Percentiles rank a stretch among this genome's conserved stretches.
Conservation (phyloP, 2,797 vertebrate species). For the Alauda arvensis region DNA sequence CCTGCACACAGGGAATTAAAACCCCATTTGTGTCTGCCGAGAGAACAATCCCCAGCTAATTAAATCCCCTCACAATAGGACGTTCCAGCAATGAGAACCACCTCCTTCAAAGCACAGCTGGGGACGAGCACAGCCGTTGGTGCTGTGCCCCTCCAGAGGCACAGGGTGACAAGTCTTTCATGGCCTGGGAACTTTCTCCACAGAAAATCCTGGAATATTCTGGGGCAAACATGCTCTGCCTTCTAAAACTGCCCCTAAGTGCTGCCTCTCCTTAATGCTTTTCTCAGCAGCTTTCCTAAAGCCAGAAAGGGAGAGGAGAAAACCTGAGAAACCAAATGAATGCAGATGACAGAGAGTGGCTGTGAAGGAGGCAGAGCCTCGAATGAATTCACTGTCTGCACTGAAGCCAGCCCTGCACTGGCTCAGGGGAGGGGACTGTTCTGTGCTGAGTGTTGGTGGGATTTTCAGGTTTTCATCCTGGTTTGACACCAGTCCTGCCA, state of each 20-base stretch:
- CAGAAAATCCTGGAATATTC: not conserved
- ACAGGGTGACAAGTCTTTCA: not conserved
- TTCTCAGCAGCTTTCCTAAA: not conserved
- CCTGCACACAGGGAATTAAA: conserved; percentile 31
- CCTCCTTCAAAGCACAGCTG: conserved; percentile 41
- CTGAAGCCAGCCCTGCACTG: not conserved
- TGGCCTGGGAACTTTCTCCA: not conserved
- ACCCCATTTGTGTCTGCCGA: conserved; percentile 45
- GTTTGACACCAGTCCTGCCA: not conserved
- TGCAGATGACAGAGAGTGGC: not conserved
- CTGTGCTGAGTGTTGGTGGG: not conserved
- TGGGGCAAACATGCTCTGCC: not conserved
- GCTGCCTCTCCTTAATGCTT: not conserved
- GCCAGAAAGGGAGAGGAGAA: not conserved
- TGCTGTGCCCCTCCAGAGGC: not conserved
- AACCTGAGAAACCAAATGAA: not conserved
- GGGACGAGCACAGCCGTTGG: not conserved
- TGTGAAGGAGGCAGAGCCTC: not conserved
- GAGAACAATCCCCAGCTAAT: conserved; percentile 36
- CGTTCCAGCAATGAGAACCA: not conserved
- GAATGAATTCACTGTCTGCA: fast-evolving
- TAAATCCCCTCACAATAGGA: conserved; percentile 40
- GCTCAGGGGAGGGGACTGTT: not conserved
- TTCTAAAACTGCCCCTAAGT: not conserved
- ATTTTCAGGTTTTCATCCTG: not conserved